Evolutionary conservation across 2,888 invertebrate genomes (phyloP).

Genomic region (Thysanoteuthis rhombus): DNA sequence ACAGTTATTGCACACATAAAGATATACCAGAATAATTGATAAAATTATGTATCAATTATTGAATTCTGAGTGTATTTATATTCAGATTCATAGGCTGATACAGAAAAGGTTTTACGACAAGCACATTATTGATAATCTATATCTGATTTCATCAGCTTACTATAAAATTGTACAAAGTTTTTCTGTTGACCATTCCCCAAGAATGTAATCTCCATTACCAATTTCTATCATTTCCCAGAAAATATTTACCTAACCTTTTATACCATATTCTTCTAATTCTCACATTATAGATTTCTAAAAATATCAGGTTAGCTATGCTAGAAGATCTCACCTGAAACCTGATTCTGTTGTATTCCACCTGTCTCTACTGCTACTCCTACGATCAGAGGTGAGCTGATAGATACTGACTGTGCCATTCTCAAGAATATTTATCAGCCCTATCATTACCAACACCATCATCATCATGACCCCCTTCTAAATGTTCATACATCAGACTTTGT

Average conservation of each 20-base stretch:
- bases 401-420: not conserved
- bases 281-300: not conserved
- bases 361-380: not conserved
- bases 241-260: not conserved
- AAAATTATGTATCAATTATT: too few species aligned
- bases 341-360: not conserved
- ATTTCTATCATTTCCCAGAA: not conserved
- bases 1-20: too few species aligned
- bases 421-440: not conserved
- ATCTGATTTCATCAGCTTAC: too few species aligned
- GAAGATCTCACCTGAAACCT: not conserved
- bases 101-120: too few species aligned
- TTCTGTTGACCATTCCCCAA: not conserved
- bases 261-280: not conserved
- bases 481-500: not conserved
- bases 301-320: not conserved
- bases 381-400: not conserved
- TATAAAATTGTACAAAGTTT: too few species aligned
- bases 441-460: not conserved
- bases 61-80: too few species aligned
- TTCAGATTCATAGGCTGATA: too few species aligned
- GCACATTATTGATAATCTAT: too few species aligned
- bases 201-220: not conserved
- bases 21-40: too few species aligned
- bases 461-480: not conserved